phyloP scores from a whole-genome alignment of 1,140 invertebrate species.

The Neodiprion lecontei region DNA sequence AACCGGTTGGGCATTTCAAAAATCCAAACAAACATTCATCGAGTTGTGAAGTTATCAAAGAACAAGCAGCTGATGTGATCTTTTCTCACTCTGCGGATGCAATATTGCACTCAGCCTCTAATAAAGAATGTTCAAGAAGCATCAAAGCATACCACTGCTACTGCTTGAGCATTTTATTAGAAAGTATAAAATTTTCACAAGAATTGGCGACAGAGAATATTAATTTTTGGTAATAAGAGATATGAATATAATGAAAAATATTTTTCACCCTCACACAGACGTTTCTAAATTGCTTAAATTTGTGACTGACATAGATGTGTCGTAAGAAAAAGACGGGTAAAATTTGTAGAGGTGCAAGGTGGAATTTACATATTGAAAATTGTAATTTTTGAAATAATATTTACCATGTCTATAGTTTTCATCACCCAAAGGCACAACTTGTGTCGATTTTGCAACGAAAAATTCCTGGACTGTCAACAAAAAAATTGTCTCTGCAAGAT shows the following conservation, averaged over 20 bases:
- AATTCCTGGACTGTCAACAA: conserved; percentile 36
- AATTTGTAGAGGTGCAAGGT: no score
- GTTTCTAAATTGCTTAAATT: no score
- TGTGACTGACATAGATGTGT: no score
- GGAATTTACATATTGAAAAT: neutral
- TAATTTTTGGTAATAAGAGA: conserved; percentile 47
- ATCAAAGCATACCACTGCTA: conserved; percentile 49
- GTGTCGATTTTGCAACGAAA: conserved; percentile 39
- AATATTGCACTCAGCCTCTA: conserved; percentile 8
- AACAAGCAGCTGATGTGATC: conserved; percentile 14
- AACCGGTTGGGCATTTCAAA: conserved; percentile 22
- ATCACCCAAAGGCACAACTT: conserved; percentile 58
- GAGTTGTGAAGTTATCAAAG: conserved; percentile 22
- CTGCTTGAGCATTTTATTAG: conserved; percentile 43
- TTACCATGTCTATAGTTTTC: conserved; percentile 44
- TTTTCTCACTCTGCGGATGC: conserved; percentile 25
- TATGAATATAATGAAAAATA: no score
- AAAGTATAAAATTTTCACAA: conserved; percentile 38
- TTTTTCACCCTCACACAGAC: no score
- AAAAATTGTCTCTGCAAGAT: conserved; percentile 51
- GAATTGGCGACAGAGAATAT: conserved; percentile 39
- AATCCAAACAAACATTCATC: conserved; percentile 26
- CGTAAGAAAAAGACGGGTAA: no score
- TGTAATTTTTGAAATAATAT: neutral
- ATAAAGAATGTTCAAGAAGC: conserved; percentile 34